A percentile compares a stretch with the other conserved stretches of the same genome.
phyloP scores from a whole-genome alignment of 2,113 vertebrate genomes.

The Malurus cyaneus region DNA sequence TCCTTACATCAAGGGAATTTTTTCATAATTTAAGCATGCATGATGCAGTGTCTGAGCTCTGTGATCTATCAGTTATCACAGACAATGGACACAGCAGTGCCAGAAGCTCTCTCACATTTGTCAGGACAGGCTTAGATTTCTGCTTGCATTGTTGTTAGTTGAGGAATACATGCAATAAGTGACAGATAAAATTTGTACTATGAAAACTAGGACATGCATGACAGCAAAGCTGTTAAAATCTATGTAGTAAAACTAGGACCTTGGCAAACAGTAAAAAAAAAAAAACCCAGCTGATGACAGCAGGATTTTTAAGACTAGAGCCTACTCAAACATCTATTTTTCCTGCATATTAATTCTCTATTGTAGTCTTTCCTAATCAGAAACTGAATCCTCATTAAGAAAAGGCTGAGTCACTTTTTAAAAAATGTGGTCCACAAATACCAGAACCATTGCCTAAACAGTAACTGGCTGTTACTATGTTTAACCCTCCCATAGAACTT shows the following conservation, averaged over 20 bases:
- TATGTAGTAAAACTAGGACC: slow-evolving; percentile 52
- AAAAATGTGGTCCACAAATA: not conserved
- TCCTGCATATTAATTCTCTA: not conserved
- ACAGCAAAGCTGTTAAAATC: slow-evolving; percentile 66
- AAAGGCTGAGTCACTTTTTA: not conserved
- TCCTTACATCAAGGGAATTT: slow-evolving; percentile 70
- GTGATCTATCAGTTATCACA: slow-evolving; percentile 50
- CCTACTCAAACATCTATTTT: not conserved
- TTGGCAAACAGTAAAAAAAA: slow-evolving; percentile 52
- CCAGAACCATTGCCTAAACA: not conserved
- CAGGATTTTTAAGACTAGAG: slow-evolving; percentile 29
- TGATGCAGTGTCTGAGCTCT: slow-evolving; percentile 72
- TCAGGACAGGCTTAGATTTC: slow-evolving; percentile 60
- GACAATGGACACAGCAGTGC: not conserved
- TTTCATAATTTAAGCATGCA: slow-evolving; percentile 62
- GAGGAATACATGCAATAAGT: slow-evolving; percentile 37
- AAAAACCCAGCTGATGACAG: slow-evolving; percentile 30
- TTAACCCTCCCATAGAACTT: not conserved
- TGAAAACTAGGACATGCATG: slow-evolving; percentile 62
- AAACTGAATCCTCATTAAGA: not conserved
- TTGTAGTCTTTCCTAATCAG: not conserved
- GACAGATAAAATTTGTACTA: slow-evolving; percentile 64
- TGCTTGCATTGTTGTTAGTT: slow-evolving; percentile 53
- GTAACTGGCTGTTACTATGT: not conserved
- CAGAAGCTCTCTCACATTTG: slow-evolving; percentile 15